phyloP scores from a whole-genome alignment of 2,888 invertebrate species.

The Torymus texanus region DNA sequence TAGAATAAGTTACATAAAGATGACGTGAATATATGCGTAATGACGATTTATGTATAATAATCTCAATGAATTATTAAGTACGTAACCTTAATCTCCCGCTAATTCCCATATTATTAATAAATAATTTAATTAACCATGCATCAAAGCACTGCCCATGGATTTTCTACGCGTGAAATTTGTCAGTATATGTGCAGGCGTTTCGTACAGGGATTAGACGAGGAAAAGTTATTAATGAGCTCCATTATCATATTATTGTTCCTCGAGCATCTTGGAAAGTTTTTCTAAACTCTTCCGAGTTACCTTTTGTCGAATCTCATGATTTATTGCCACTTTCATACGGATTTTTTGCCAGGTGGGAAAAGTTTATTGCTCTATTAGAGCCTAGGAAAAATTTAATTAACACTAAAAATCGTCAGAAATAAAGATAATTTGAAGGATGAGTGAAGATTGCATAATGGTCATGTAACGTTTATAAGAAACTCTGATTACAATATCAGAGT shows the following conservation, averaged over 20 bases:
- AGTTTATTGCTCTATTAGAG: not conserved
- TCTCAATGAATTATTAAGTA: too few species aligned
- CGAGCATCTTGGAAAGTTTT: not conserved
- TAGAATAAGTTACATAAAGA: too few species aligned
- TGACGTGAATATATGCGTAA: too few species aligned
- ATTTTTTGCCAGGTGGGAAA: slow-evolving; percentile 11
- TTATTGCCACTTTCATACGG: not conserved
- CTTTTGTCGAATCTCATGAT: not conserved
- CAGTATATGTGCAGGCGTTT: not conserved
- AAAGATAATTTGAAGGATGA: too few species aligned
- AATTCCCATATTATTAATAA: too few species aligned
- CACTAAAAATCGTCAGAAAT: not conserved
- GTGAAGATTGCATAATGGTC: too few species aligned
- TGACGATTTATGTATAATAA: too few species aligned
- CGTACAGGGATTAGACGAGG: not conserved
- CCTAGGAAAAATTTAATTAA: slow-evolving; percentile 4
- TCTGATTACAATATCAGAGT: too few species aligned
- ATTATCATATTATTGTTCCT: not conserved
- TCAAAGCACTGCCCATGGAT: too few species aligned
- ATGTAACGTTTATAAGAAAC: too few species aligned
- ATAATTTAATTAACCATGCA: too few species aligned
- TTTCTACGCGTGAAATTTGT: not conserved
- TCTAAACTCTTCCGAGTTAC: not conserved
- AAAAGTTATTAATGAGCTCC: slow-evolving; percentile 5
- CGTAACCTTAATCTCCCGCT: too few species aligned